phyloP scores from a whole-genome alignment of 2,113 vertebrate genomes.

The Ciconia maguari region DNA sequence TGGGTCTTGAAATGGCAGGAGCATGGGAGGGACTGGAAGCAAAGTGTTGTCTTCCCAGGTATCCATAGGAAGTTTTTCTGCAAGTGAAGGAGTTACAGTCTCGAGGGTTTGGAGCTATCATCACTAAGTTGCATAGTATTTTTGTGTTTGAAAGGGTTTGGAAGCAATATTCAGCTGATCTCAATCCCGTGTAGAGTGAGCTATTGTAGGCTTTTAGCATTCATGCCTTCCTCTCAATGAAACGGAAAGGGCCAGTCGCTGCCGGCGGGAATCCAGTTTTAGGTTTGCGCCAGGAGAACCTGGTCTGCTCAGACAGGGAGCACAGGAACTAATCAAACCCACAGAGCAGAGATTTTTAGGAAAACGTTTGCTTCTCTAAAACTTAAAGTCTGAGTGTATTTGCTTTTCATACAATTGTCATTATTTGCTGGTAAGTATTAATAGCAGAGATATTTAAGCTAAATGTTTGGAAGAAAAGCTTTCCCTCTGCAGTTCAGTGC shows the following conservation, averaged over 20 bases:
- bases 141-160: neutral
- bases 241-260: neutral
- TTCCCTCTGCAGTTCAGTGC: constrained; percentile 18
- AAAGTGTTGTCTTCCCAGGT: neutral
- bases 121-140: neutral
- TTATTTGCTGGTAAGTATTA: constrained; percentile 34
- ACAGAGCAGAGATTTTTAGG: neutral
- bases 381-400: neutral
- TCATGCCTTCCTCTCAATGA: neutral
- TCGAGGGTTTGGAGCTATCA: neutral
- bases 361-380: neutral
- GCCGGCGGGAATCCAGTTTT: neutral
- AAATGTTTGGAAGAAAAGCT: constrained; percentile 35
- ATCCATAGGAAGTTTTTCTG: neutral
- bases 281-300: neutral
- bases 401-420: neutral
- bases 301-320: neutral
- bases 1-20: neutral
- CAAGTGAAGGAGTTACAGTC: neutral
- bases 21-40: neutral
- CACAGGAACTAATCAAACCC: neutral
- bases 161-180: neutral
- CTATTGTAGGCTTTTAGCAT: neutral
- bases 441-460: neutral
- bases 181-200: neutral